Evolutionary conservation across 1,140 invertebrate genomes (phyloP).

Genomic region (Platyscapa corneri): DNA sequence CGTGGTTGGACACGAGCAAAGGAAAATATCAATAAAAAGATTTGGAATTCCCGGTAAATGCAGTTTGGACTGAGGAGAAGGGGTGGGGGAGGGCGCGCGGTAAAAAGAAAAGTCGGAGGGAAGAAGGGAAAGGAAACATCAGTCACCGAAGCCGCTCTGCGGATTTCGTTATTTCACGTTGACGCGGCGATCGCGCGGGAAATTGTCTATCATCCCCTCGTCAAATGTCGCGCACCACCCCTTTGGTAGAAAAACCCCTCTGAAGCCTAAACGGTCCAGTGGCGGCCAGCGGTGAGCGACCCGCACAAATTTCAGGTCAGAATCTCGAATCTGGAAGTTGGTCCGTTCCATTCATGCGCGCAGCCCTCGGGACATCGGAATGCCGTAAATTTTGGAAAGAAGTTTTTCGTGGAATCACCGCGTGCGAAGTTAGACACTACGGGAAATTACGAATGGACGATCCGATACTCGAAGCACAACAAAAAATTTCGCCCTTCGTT

Average conservation of each 20-base stretch:
- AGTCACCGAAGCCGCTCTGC: neutral
- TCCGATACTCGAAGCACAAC: conserved; percentile 18
- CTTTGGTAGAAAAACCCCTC: conserved; percentile 37
- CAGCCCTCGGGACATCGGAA: conserved; percentile 54
- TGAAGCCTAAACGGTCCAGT: conserved; percentile 13
- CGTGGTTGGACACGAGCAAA: no score
- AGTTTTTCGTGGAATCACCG: conserved; percentile 46
- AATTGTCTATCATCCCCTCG: conserved; percentile 36
- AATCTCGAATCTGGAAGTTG: neutral
- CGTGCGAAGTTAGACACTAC: conserved; percentile 13
- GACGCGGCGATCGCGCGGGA: neutral
- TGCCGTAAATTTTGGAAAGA: conserved; percentile 57
- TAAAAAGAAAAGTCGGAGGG: no score
- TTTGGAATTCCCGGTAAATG: no score
- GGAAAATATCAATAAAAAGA: no score
- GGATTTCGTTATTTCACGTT: neutral
- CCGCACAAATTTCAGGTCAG: conserved; percentile 28
- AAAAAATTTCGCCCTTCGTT: conserved; percentile 24
- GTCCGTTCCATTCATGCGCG: conserved; percentile 54
- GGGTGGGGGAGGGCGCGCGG: no score
- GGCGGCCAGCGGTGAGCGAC: no score
- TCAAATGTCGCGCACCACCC: conserved; percentile 20
- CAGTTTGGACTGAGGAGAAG: no score
- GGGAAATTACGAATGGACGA: conserved; percentile 27
- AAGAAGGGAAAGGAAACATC: no score